Conservation (phyloP, 1,140 invertebrate species). For the Stratiolaelaps scimitus region DNA sequence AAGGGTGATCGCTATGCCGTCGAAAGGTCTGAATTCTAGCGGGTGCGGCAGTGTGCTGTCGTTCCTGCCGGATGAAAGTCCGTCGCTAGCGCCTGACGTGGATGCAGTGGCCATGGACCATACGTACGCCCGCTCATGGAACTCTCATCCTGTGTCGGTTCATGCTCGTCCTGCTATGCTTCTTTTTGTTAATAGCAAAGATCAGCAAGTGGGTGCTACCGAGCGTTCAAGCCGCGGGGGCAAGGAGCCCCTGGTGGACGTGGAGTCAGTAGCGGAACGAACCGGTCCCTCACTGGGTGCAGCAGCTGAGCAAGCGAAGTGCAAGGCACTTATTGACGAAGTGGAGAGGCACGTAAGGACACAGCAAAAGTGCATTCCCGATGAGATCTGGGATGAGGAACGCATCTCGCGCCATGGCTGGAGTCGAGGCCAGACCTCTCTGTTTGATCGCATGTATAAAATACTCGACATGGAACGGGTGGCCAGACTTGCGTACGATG, state of each 20-base stretch:
- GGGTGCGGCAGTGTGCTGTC: too few species aligned
- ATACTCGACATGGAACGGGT: slow-evolving; percentile 15
- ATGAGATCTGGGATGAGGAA: slow-evolving; percentile 22
- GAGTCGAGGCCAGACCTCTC: neutral
- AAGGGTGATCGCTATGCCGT: too few species aligned
- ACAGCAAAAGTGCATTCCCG: slow-evolving; percentile 28
- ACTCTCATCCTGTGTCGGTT: slow-evolving; percentile 53
- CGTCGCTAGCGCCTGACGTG: neutral
- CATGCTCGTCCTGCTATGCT: slow-evolving; percentile 49
- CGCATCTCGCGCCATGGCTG: slow-evolving; percentile 4
- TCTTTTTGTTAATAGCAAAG: slow-evolving; percentile 40
- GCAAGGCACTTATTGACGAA: slow-evolving; percentile 18
- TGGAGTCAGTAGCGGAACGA: slow-evolving; percentile 39
- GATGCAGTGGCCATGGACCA: slow-evolving; percentile 46
- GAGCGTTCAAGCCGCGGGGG: slow-evolving; percentile 35
- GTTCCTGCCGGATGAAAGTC: too few species aligned
- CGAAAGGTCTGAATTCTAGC: too few species aligned
- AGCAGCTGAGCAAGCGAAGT: slow-evolving; percentile 13
- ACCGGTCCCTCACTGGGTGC: slow-evolving; percentile 11
- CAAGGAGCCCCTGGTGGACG: slow-evolving; percentile 44
- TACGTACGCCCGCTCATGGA: slow-evolving; percentile 56
- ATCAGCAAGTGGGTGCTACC: neutral
- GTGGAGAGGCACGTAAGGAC: slow-evolving; percentile 17
- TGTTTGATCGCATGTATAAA: slow-evolving; percentile 18
- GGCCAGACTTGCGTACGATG: neutral